Evolutionary conservation across 2,888 invertebrate species (phyloP).

Genomic region (Nephrotoma flavescens): DNA sequence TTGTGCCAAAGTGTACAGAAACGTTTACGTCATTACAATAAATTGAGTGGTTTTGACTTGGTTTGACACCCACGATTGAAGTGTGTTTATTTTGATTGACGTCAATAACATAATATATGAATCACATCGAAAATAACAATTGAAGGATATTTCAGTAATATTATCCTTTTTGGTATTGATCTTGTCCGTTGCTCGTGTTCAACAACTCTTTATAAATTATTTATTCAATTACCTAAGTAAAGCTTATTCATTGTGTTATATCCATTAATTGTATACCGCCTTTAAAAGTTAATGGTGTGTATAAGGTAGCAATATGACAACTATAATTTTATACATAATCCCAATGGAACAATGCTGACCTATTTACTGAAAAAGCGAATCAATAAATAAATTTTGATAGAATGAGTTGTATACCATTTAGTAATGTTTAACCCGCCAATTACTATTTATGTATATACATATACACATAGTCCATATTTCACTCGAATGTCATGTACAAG

Average conservation of each 20-base stretch:
- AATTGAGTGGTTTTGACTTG: no score
- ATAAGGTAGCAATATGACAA: neutral
- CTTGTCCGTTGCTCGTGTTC: no score
- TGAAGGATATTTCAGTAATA: no score
- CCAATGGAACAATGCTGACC: neutral
- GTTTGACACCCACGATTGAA: no score
- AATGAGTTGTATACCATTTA: neutral
- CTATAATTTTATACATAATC: neutral
- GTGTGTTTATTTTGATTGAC: no score
- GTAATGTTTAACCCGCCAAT: neutral
- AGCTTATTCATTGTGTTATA: neutral
- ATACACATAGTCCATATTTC: neutral
- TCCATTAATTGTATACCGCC: neutral
- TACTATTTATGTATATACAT: neutral
- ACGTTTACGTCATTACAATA: no score
- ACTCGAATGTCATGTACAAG: neutral
- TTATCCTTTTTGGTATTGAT: no score
- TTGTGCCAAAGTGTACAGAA: no score
- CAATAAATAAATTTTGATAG: neutral
- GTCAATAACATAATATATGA: no score
- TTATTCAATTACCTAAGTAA: neutral
- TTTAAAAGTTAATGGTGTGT: neutral
- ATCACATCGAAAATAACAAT: no score
- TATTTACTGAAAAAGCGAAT: neutral
- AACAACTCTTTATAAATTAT: no score